Conservation (phyloP, 2,797 vertebrate genomes). For the Sebastes melanostomus region DNA sequence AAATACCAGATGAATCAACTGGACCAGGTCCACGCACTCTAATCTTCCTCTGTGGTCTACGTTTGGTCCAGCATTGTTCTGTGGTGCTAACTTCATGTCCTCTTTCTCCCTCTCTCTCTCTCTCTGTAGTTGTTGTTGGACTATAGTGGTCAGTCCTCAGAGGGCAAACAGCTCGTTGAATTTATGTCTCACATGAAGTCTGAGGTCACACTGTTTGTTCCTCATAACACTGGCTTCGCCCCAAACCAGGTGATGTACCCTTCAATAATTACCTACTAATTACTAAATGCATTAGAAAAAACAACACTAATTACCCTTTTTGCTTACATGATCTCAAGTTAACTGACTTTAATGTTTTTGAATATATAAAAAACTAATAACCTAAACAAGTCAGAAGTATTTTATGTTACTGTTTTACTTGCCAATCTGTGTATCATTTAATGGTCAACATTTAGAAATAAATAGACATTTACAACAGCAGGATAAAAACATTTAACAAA, state of each 20-base stretch:
- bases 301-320: not conserved
- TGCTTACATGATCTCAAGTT: not conserved
- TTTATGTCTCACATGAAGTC: slow-evolving; percentile 84
- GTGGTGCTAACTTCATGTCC: not conserved
- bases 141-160: slow-evolving; percentile 81
- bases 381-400: not conserved
- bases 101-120: slow-evolving; percentile 2
- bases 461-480: not conserved
- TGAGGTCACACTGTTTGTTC: slow-evolving; percentile 91
- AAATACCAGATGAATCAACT: no score
- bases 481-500: not conserved
- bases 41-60: not conserved
- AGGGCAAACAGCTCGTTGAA: slow-evolving; percentile 84
- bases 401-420: not conserved
- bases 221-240: slow-evolving; percentile 88
- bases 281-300: not conserved
- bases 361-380: not conserved
- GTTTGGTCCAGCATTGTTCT: not conserved
- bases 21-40: not conserved
- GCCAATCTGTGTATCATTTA: not conserved
- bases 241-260: slow-evolving; percentile 82
- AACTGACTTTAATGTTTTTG: not conserved
- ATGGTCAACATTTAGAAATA: not conserved
- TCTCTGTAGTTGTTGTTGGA: slow-evolving; percentile 84
- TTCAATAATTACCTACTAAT: not conserved